Base-by-base conservation (phyloP, 2,113 vertebrate genomes). In the Bombycilla garrulus region DNA sequence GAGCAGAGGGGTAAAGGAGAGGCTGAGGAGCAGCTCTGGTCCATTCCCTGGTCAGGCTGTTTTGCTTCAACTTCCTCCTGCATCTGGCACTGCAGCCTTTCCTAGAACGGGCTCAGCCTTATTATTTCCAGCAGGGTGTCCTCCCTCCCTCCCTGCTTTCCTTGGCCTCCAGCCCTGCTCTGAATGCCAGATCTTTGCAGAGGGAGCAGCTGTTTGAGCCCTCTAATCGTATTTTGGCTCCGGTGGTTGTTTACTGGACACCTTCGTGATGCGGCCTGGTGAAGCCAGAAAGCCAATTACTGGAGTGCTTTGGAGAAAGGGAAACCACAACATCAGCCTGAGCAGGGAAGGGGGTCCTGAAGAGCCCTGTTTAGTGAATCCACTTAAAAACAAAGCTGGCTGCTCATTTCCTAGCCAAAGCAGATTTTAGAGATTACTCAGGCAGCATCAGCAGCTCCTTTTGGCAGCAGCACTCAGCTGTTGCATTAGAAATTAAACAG, bases 181-280 rank as follows among this genome's bases (percentile, higher is more conserved):
- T 58, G 82, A 56, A 13, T 88, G 90, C 94, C 96, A 96, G 92
- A 86, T 88, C 88, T 94, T 77, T 81, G 93, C 88, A 62, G 92
- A 67, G 57, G 72, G 56, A 95, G 83, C 96, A 94, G 92, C 90
- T 97, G 96, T 93, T 86, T 20, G 73, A 92, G 77, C 58, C 69
- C 57, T 91, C 61, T 67, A 7, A 50, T 89, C 13, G 4, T n/a
- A 67, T 69, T 92, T 96, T 96, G 91, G 76, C 91, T 80, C 47
- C 0, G 0, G 47, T 28, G 31, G 35, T 56, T 78, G 73, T 81
- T 95, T 88, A 81, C 66, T 9, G 42, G 66, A 45, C 2, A 2
- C 35, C 90, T 92, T 42, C 0, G 0, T 8, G 62, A n/a, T 65
- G 82, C 21, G 0, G 35, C 24, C 2, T 1, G 1, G 40, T 0